Percentiles rank a stretch among this genome's conserved stretches.
These are phyloP conservation scores for Percopsis omiscomaycus DNA, from an alignment of 2,797 vertebrate genomes.

Conservation along the genomic window DNA sequence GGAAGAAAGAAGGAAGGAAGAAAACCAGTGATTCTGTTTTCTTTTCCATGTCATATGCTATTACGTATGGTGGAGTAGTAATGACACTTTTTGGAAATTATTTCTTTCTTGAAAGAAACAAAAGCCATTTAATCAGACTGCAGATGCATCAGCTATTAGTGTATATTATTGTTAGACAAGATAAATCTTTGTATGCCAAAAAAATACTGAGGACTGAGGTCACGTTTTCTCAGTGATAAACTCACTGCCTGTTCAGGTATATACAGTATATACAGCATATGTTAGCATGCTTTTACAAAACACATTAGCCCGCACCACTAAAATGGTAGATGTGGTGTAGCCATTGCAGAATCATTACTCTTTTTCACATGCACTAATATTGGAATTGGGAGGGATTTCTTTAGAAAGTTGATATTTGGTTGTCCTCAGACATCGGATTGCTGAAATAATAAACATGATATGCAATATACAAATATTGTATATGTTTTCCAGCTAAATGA, in stretches of 20 bases:
- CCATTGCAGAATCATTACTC: background rate
- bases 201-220: background rate
- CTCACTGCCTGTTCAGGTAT: conserved; percentile 25
- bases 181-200: background rate
- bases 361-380: conserved; percentile 16
- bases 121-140: background rate
- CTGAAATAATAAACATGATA: too few relatives aligned
- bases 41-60: too few relatives aligned
- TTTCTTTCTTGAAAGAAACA: background rate
- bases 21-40: too few relatives aligned
- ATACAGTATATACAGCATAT: conserved; percentile 30
- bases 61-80: too few relatives aligned
- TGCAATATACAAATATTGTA: too few relatives aligned
- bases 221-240: conserved; percentile 31
- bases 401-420: conserved; percentile 2
- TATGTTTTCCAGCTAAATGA: background rate
- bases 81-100: too few relatives aligned
- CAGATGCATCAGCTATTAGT: background rate
- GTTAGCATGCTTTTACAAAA: conserved; percentile 11
- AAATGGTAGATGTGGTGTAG: conserved; percentile 11
- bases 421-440: background rate
- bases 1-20: too few relatives aligned
- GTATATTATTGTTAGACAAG: background rate
- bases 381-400: conserved; percentile 7
- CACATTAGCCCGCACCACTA: conserved; percentile 23